Base-by-base conservation (phyloP, 2,113 vertebrate species). In the Jacana jacana region DNA sequence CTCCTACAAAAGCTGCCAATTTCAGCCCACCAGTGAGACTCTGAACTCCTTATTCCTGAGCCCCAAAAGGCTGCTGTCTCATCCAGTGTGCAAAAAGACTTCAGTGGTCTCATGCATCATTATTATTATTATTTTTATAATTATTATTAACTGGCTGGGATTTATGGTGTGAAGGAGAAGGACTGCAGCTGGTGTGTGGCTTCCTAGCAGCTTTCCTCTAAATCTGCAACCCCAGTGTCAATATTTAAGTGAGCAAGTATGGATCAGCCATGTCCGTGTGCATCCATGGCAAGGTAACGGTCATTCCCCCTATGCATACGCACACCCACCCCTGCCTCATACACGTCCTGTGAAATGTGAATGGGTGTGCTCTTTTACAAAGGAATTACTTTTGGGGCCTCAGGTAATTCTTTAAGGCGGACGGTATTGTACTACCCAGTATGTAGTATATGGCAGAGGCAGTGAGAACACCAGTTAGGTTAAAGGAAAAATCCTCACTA, bases 401-500 rank as follows among this genome's bases (percentile, higher is more conserved):
- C 18, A 5, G 5, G 20, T 13, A 24, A 57, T 17, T 44, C n/a
- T 72, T 72, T 30, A 4, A 61, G 63, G 61, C 58, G n/a, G 44
- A 31, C 33, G 55, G 14, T 48, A 9, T 5, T 78, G 46, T 63
- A 35, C 39, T 82, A 20, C 22, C 39, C 30, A 68, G 44, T 8
- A 35, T 44, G 44, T 23, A 52, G 33, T 17, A 8, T 24, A 44
- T 27, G 46, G 33, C 35, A 78, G 7, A 61, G 14, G 22, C 4
- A 80, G 85, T 76, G 31, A 81, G 63, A 94, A 76, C 66, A 86
- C 28, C 61, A 71, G 39, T 20, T 37, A 54, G 33, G 58, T 60
- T 81, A 76, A 68, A 92, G 65, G 48, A 86, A 95, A 95, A 93
- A 91, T 40, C 27, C 27, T 88, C 68, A 42, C 39, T 95, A 1